Base-by-base conservation (phyloP, 2,113 vertebrate genomes). In the Cygnus atratus region DNA sequence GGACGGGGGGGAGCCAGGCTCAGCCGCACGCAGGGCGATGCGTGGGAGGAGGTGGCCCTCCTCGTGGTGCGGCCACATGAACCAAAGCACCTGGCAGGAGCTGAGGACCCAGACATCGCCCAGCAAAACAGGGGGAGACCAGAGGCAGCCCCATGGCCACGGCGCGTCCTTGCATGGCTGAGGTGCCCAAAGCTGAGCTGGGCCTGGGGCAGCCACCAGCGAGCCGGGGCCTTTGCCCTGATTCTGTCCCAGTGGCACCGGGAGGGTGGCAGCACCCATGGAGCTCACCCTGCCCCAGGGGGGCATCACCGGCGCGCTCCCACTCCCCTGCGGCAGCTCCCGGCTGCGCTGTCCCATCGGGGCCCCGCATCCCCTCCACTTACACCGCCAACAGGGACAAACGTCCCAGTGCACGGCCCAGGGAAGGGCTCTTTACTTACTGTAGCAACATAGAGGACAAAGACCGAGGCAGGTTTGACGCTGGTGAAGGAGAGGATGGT, bases 401-500 rank as follows among this genome's bases (percentile, higher is more conserved):
- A 37, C 0, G 13, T 26, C 43, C 66, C 61, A 11, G 13, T 55
- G n/a, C 0, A n/a, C 43, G 62, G 50, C 46, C 29, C 37, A 6
- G 70, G 68, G 5, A 10, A 18, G 0, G 9, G 14, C 5, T 1
- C n/a, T 66, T 41, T 14, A 87, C 95, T 46, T 81, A 99, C 98
- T 66, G 98, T 97, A 55, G 96, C 35, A 14, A 98, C 2, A n/a
- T 98, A 98, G 73, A 98, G 83, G 7, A 41, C 74, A 58, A 98
- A 98, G 13, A 98, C 48, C 0, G 52, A 95, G 33, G 35, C 19
- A 5, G 98, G 98, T 92, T 66, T 5, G 68, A 89, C 29, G 62
- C 57, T 76, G 84, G 94, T 29, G 84, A 94, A 84, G 61, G 97
- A 98, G 39, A 98, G 74, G 67, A 98, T 35, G 76, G 98, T 96